A percentile compares a stretch with the other conserved stretches of the same genome.
Evolutionary conservation across 2,797 vertebrate species (phyloP).

Genomic region (Pseudochaenichthys georgianus): DNA sequence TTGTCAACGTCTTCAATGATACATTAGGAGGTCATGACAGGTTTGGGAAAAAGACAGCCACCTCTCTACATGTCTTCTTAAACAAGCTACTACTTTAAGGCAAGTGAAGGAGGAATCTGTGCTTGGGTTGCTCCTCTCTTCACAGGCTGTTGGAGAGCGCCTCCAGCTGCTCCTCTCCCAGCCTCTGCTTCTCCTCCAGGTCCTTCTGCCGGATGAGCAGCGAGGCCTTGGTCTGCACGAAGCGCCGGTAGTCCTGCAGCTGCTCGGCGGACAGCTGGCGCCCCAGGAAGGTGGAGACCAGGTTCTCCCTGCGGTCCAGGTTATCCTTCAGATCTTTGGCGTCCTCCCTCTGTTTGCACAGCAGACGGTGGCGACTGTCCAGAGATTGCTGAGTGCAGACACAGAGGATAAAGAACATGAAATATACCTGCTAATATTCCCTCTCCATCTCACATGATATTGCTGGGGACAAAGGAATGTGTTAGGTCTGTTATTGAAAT

Average conservation of each 20-base stretch:
- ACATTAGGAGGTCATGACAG: conserved; percentile 18
- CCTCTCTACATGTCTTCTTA: background rate
- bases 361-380: conserved; percentile 88
- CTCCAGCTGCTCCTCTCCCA: conserved; percentile 92
- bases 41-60: conserved; percentile 12
- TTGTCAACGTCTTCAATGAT: conserved; percentile 14
- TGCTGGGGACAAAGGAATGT: too few species aligned
- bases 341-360: conserved; percentile 92
- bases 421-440: background rate
- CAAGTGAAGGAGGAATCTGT: conserved; percentile 13
- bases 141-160: conserved; percentile 80
- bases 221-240: conserved; percentile 90
- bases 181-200: conserved; percentile 90
- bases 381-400: conserved; percentile 88
- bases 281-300: conserved; percentile 89
- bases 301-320: conserved; percentile 90
- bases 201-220: conserved; percentile 93
- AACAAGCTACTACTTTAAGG: conserved; percentile 13
- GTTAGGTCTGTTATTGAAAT: background rate
- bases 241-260: conserved; percentile 88
- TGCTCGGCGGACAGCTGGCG: conserved; percentile 86
- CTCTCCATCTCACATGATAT: too few species aligned
- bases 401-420: background rate
- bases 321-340: conserved; percentile 97
- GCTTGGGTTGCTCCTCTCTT: conserved; percentile 13